Evolutionary conservation across 2,888 invertebrate species (phyloP), one percentile per base, ranked within the genome.

Genomic region (Tetanocera ferruginea): DNA sequence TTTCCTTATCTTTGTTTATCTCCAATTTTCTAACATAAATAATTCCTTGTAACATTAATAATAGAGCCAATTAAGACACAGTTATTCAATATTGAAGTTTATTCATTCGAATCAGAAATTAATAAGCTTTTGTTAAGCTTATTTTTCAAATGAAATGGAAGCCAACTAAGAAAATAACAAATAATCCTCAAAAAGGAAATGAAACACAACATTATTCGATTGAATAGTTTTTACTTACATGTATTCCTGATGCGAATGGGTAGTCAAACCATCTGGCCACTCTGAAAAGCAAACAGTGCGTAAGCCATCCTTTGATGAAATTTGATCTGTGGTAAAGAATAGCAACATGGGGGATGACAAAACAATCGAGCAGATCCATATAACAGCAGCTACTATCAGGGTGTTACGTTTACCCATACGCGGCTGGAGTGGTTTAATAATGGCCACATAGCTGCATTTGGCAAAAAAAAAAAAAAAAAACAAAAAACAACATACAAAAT

Each of bases 371-470:
- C 94, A 91, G 14, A 89, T 90, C 98, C 98, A 98, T 84, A 98
- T 97, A 75, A 93, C 92, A 5, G 94, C 92, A 0, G 97, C 96
- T 81, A 97, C 94, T 84, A 94, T 94, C 75, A 98, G 91, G 0
- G 98, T 97, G 17, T 94, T 93, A 34, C 94, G 92, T 86, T 95
- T 94, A 34, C 97, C 96, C 92, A 98, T 94, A 76, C 98, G 92
- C 2, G 97, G 98, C 80, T 94, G 93, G 79, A 98, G 91, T 0
- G 98, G 98, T 86, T 97, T 96, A 93, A 98, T 96, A 85, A 98
- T 98, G 74, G 98, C 98, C 90, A 97, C 95, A 89, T 98, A 98
- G 88, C 98, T 98, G 92, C 2, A 90, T 88, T 77, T 31, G 23
- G 1, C 52, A n/a, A 73, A 69, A 19, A 55, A 55, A 51, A 5